phyloP scores from a whole-genome alignment of 2,888 invertebrate species.

The Dorcus hopei region DNA sequence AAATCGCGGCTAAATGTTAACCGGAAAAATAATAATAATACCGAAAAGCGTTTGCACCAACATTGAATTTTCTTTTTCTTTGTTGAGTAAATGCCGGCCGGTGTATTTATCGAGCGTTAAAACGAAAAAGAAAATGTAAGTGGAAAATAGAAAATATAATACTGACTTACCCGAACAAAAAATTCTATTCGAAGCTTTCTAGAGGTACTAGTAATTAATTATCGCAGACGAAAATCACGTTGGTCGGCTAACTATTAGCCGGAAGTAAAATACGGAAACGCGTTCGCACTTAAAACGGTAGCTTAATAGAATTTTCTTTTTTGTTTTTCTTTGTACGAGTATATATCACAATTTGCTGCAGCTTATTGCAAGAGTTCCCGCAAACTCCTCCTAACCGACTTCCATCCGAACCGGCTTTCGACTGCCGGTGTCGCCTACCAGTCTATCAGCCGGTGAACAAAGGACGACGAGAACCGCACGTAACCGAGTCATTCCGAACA shows the following conservation, averaged over 20 bases:
- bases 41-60: too few relatives aligned
- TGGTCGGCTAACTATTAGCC: slow-evolving; percentile 11
- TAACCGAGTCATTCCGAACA: slow-evolving; percentile 21
- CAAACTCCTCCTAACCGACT: neutral
- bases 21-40: too few relatives aligned
- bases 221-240: slow-evolving; percentile 30
- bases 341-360: neutral
- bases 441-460: slow-evolving; percentile 24
- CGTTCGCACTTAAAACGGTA: too few relatives aligned
- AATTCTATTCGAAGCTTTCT: too few relatives aligned
- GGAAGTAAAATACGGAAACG: neutral
- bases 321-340: neutral
- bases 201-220: slow-evolving; percentile 6
- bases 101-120: too few relatives aligned
- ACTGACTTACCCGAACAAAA: too few relatives aligned
- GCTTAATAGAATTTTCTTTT: too few relatives aligned
- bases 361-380: neutral
- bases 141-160: too few relatives aligned
- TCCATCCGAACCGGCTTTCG: neutral
- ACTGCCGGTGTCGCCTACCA: slow-evolving; percentile 5
- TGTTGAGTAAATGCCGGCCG: too few relatives aligned
- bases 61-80: too few relatives aligned
- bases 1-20: too few relatives aligned
- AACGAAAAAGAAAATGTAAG: too few relatives aligned
- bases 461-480: slow-evolving; percentile 17